Evolutionary conservation across 2,113 vertebrate genomes (phyloP).

Genomic region (Scomber colias): DNA sequence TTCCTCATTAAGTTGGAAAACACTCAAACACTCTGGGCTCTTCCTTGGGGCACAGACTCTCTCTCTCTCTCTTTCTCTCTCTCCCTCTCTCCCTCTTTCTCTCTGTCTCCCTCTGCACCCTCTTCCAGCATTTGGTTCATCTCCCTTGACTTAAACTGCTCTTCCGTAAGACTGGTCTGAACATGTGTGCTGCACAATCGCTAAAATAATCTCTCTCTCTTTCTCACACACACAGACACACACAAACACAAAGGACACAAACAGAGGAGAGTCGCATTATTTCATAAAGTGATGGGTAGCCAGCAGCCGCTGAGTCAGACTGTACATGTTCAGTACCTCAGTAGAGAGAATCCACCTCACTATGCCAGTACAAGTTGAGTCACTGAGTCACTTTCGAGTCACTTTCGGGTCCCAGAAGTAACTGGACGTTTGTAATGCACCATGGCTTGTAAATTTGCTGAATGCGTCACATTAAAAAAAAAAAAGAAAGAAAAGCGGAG

Average conservation of each 20-base stretch:
- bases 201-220: conserved; percentile 21
- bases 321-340: conserved; percentile 36
- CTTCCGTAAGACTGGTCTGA: conserved; percentile 68
- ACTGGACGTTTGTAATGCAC: conserved; percentile 25
- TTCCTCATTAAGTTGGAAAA: conserved; percentile 20
- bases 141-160: conserved; percentile 51
- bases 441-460: conserved; percentile 13
- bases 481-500: not conserved
- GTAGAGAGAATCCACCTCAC: conserved; percentile 20
- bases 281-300: conserved; percentile 25
- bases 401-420: conserved; percentile 40
- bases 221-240: conserved; percentile 8
- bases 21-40: conserved; percentile 1
- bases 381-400: conserved; percentile 52
- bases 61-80: not conserved
- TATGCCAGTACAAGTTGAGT: conserved; percentile 8
- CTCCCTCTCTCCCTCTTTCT: not conserved
- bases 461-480: not conserved
- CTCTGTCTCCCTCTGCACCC: conserved; percentile 2
- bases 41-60: conserved; percentile 27
- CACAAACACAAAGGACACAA: conserved; percentile 21
- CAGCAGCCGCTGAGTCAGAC: conserved; percentile 28
- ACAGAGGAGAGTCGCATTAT: conserved; percentile 3
- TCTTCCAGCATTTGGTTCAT: conserved; percentile 43
- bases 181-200: conserved; percentile 46